Percentiles rank a stretch among this genome's conserved stretches.
These are phyloP conservation scores for Cyclophora punctaria DNA, from an alignment of 2,888 invertebrate genomes.

Conservation along the genomic window DNA sequence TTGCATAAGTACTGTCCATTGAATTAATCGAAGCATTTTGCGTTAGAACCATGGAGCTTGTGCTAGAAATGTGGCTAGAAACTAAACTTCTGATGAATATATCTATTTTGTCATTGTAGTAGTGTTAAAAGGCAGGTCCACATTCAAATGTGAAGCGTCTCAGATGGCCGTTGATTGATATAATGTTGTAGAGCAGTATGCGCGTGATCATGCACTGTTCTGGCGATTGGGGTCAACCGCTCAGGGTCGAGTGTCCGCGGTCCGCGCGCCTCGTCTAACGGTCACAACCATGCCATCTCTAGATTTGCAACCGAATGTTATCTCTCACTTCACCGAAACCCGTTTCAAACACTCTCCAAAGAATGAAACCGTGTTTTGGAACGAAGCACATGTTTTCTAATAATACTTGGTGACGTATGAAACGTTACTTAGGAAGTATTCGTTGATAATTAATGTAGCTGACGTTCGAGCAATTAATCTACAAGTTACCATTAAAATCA, in stretches of 20 bases:
- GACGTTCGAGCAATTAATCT: too few species aligned
- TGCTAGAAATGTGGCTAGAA: too few species aligned
- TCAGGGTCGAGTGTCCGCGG: conserved; percentile 36
- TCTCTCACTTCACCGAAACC: too few species aligned
- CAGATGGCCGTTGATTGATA: conserved; percentile 18
- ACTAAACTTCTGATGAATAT: too few species aligned
- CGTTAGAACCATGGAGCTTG: too few species aligned
- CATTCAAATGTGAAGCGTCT: conserved; percentile 9
- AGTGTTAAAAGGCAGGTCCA: too few species aligned
- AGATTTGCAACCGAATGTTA: conserved; percentile 18
- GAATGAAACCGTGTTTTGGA: background rate
- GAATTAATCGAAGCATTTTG: too few species aligned
- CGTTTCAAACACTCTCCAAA: conserved; percentile 11
- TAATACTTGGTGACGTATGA: background rate
- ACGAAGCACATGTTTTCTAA: background rate
- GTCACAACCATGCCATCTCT: conserved; percentile 30
- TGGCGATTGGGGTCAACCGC: conserved; percentile 27
- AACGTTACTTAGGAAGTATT: background rate
- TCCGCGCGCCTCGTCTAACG: conserved; percentile 30
- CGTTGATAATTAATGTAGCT: background rate
- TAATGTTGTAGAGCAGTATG: conserved; percentile 20
- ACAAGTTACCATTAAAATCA: too few species aligned
- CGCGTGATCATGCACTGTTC: conserved; percentile 18
- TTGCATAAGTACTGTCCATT: background rate
- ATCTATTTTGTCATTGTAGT: too few species aligned